Conservation (phyloP, 2,888 invertebrate genomes). For the Teleiodes luculella region DNA sequence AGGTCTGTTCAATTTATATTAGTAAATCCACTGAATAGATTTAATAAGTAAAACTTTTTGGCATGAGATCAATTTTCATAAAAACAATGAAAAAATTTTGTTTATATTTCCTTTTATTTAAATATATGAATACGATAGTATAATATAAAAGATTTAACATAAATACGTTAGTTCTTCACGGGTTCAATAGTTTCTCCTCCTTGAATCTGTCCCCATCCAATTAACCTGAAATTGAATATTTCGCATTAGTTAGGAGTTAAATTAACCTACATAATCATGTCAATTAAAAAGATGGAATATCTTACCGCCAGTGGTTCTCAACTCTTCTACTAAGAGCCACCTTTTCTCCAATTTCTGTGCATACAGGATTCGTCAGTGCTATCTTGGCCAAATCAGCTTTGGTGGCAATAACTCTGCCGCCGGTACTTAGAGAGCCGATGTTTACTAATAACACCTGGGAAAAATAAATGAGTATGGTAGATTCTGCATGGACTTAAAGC, state of each 20-base stretch:
- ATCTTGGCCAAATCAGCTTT: conserved; percentile 98
- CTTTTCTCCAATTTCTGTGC: conserved; percentile 99
- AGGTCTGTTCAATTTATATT: no score
- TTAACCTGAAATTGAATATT: conserved; percentile 83
- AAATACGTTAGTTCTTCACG: conserved; percentile 68
- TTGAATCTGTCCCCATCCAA: conserved; percentile 99
- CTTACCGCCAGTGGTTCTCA: conserved; percentile 99
- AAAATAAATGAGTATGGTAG: background rate
- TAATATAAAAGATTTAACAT: conserved; percentile 56
- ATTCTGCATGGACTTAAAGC: background rate
- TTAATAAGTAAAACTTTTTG: no score
- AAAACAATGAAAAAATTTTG: no score
- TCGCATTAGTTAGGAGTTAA: background rate
- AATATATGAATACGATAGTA: conserved; percentile 32
- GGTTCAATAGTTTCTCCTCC: conserved; percentile 98
- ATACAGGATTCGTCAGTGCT: conserved; percentile 97
- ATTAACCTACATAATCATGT: background rate
- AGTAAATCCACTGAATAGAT: no score
- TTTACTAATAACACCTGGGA: conserved; percentile 93
- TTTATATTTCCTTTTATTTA: conserved; percentile 36
- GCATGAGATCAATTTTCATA: no score
- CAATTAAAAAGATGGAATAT: conserved; percentile 11
- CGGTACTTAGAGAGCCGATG: conserved; percentile 99
- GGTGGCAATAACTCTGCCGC: conserved; percentile 96
- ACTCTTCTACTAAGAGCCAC: conserved; percentile 99